Evolutionary conservation across 1,140 invertebrate species (phyloP).

Genomic region (Drosophila nannoptera): DNA sequence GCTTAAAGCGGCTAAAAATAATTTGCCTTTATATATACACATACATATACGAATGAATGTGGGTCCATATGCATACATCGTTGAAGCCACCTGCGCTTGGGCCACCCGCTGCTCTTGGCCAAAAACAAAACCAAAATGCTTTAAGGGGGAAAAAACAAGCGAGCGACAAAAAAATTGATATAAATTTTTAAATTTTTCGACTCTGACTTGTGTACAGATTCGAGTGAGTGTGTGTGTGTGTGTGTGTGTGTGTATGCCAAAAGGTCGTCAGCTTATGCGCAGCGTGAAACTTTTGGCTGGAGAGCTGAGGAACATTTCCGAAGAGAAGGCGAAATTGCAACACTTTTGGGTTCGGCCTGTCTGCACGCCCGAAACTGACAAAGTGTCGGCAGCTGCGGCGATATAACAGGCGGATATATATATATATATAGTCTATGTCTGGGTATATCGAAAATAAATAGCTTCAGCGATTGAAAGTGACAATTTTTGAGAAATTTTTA

Average conservation of each 20-base stretch:
- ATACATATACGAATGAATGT: conserved; percentile 15
- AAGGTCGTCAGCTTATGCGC: conserved; percentile 64
- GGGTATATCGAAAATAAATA: background rate
- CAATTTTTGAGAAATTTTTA: background rate
- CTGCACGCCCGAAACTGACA: conserved; percentile 42
- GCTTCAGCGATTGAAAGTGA: background rate
- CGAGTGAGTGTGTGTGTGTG: conserved; percentile 27
- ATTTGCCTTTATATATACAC: conserved; percentile 13
- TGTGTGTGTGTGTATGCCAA: conserved; percentile 48
- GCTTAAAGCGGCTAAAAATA: conserved; percentile 41
- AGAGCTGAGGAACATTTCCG: conserved; percentile 22
- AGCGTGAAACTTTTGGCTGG: conserved; percentile 53
- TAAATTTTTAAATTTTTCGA: conserved; percentile 66
- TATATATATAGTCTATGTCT: background rate
- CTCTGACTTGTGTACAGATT: conserved; percentile 38
- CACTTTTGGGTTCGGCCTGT: conserved; percentile 21
- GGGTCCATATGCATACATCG: too few species aligned
- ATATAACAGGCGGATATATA: background rate
- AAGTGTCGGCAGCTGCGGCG: conserved; percentile 15
- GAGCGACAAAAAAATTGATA: conserved; percentile 56
- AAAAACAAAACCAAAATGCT: conserved; percentile 24
- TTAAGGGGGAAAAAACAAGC: conserved; percentile 7
- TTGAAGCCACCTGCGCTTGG: conserved; percentile 61
- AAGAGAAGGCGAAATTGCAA: conserved; percentile 47
- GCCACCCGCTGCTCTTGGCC: conserved; percentile 53